Percentiles rank a stretch among this genome's conserved stretches.
These are phyloP conservation scores for Lordiphosa stackelbergi DNA, from an alignment of 1,140 invertebrate genomes.

Conservation along the genomic window DNA sequence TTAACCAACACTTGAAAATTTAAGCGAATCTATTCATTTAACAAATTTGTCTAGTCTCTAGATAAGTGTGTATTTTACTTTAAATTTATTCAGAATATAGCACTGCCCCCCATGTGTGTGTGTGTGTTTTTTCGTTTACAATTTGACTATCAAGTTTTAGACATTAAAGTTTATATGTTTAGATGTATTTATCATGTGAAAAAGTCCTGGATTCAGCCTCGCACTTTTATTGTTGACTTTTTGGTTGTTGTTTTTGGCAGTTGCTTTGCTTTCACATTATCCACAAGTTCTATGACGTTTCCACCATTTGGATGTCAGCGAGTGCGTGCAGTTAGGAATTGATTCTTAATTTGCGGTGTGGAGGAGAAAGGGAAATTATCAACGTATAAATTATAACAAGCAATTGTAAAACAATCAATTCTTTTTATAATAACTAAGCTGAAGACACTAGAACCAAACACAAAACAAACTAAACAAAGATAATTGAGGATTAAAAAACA, in stretches of 20 bases:
- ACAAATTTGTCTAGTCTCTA: background rate
- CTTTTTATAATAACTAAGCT: constrained; percentile 3
- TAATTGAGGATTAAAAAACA: constrained; percentile 1
- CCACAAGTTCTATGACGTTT: background rate
- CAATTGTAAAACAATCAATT: background rate
- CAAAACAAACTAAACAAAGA: constrained; percentile 6
- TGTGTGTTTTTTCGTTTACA: constrained; percentile 13
- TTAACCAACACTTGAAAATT: too few species aligned
- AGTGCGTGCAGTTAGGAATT: too few species aligned
- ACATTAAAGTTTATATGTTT: constrained; percentile 17
- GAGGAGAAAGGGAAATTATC: too few species aligned
- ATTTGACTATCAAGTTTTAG: constrained; percentile 39
- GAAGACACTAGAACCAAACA: constrained; percentile 41
- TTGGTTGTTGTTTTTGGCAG: constrained; percentile 38
- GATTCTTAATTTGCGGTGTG: too few species aligned
- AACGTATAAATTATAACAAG: too few species aligned
- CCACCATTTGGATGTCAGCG: too few species aligned
- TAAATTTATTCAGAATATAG: constrained; percentile 46
- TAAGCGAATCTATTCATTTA: too few species aligned
- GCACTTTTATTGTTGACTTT: constrained; percentile 31
- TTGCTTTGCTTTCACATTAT: constrained; percentile 28
- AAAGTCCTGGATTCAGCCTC: constrained; percentile 21
- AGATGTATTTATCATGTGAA: constrained; percentile 20
- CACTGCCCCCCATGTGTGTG: constrained; percentile 16
- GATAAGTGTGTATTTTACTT: background rate